A percentile compares a stretch with the other conserved stretches of the same genome.
Conservation (phyloP, 2,113 vertebrate genomes). For the Nycticryphes semicollaris region DNA sequence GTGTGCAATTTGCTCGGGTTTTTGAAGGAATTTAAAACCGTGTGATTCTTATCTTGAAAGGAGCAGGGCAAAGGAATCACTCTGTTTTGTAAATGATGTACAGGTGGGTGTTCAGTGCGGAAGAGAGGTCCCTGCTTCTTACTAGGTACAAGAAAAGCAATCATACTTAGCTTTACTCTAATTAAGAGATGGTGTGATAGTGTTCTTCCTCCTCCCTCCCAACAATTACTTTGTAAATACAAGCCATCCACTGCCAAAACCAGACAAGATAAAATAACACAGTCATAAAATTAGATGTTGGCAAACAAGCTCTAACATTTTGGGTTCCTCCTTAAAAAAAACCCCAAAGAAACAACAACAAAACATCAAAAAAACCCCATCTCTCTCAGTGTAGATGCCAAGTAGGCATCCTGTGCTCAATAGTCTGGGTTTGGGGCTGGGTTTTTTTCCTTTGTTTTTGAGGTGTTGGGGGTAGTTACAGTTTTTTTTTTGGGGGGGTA, state of each 20-base stretch:
- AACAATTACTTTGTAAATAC: neutral
- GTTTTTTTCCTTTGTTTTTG: neutral
- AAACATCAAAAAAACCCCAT: neutral
- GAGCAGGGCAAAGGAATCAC: neutral
- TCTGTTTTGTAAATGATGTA: neutral
- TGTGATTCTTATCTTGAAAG: neutral
- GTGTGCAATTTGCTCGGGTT: rapidly evolving
- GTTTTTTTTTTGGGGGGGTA: no score
- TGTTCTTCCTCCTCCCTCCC: neutral
- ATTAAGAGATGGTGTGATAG: neutral
- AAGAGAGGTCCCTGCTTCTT: neutral
- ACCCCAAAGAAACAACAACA: no score
- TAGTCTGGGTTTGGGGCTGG: neutral
- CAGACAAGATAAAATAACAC: neutral
- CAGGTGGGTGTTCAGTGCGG: neutral
- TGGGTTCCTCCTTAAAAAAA: neutral
- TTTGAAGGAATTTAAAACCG: neutral
- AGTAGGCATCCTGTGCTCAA: neutral
- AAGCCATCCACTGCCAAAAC: neutral
- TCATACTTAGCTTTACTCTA: neutral
- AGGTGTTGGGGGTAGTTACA: neutral
- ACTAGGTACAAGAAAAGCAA: neutral
- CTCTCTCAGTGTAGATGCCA: neutral
- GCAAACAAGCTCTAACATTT: neutral
- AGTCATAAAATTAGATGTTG: neutral